Evolutionary conservation across 2,888 invertebrate genomes (phyloP).

Genomic region (Liopterus haemorrhoidalis): DNA sequence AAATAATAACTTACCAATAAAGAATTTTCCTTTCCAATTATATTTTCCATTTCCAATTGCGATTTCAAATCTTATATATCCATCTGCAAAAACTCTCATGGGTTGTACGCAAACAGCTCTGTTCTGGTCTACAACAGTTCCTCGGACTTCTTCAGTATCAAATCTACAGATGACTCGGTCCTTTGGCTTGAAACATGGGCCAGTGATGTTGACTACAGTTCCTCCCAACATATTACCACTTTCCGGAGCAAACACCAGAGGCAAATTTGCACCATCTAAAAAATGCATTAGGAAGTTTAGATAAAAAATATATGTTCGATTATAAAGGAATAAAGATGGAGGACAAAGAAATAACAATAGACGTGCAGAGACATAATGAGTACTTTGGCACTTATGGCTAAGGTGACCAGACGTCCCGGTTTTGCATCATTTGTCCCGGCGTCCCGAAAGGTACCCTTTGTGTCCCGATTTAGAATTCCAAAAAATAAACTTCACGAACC

Average conservation of each 20-base stretch:
- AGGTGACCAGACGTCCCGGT: no score
- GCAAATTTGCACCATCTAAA: conserved; percentile 72
- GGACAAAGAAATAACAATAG: no score
- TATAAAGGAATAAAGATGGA: background rate
- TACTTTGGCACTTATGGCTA: no score
- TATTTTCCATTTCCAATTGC: conserved; percentile 76
- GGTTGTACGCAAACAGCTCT: conserved; percentile 88
- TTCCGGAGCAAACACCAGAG: conserved; percentile 85
- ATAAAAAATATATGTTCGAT: conserved; percentile 1
- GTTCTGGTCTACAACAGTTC: conserved; percentile 71
- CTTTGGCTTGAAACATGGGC: conserved; percentile 79
- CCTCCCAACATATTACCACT: conserved; percentile 97
- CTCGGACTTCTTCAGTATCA: conserved; percentile 72
- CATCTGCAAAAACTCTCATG: conserved; percentile 70
- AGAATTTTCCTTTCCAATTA: conserved; percentile 86
- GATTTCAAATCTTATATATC: conserved; percentile 80
- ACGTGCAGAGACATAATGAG: no score
- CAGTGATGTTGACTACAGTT: conserved; percentile 91
- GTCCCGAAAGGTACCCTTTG: no score
- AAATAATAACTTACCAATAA: conserved; percentile 60
- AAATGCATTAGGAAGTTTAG: conserved; percentile 15
- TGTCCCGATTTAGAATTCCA: no score
- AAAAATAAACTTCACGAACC: no score
- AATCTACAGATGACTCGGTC: conserved; percentile 79
- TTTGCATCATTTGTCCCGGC: no score